Evolutionary conservation across 2,888 invertebrate species (phyloP).

Genomic region (Heliconius hortense): DNA sequence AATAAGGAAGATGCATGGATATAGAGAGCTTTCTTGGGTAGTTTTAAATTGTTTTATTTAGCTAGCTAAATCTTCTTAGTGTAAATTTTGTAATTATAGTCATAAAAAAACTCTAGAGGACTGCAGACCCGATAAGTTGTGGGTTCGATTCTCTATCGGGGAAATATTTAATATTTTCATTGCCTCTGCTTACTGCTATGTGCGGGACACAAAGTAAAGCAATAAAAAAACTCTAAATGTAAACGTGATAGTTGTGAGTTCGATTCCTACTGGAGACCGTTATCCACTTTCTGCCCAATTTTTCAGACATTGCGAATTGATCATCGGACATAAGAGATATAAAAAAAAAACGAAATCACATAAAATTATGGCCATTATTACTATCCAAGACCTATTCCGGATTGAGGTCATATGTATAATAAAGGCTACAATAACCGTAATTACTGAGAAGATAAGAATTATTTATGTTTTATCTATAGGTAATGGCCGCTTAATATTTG

Average conservation of each 20-base stretch:
- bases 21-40: no score
- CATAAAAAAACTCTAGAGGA: no score
- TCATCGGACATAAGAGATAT: neutral
- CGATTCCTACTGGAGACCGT: no score
- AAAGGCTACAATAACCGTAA: slow-evolving; percentile 31
- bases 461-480: slow-evolving; percentile 35
- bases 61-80: no score
- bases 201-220: neutral
- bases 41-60: no score
- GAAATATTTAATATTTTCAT: neutral
- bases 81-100: no score
- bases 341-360: neutral
- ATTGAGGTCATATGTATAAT: slow-evolving; percentile 18
- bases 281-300: neutral
- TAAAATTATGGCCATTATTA: slow-evolving; percentile 3
- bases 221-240: neutral
- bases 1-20: no score
- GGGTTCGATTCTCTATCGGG: neutral
- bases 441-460: slow-evolving; percentile 33
- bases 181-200: neutral
- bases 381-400: slow-evolving; percentile 10
- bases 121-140: neutral
- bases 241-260: no score
- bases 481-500: slow-evolving; percentile 21
- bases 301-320: neutral